Evolutionary conservation across 1,140 invertebrate genomes (phyloP).

Genomic region (Polypedilum pembai): DNA sequence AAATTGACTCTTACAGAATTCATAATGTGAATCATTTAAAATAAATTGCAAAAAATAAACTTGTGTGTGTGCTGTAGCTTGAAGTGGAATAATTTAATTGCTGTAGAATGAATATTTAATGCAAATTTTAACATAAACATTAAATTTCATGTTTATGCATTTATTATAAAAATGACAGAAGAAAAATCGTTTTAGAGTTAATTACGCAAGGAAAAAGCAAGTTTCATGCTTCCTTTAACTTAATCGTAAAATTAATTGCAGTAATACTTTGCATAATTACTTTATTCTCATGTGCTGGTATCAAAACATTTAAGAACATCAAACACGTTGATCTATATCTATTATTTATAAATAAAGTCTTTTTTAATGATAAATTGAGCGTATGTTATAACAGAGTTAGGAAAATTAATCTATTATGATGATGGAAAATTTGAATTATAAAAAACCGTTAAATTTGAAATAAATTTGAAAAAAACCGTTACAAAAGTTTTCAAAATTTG

Average conservation of each 20-base stretch:
- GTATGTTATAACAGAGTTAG: too few species aligned
- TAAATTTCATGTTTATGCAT: not conserved
- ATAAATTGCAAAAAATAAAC: too few species aligned
- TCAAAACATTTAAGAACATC: not conserved
- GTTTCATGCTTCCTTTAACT: constrained; percentile 17
- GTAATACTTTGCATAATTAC: not conserved
- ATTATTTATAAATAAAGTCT: constrained; percentile 14
- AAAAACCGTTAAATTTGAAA: too few species aligned
- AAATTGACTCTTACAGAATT: too few species aligned
- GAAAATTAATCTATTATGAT: too few species aligned
- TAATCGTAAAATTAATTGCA: not conserved
- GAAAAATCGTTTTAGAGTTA: not conserved
- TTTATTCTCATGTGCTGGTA: not conserved
- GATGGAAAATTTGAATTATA: too few species aligned
- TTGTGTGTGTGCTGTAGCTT: too few species aligned
- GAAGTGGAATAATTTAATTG: constrained; percentile 2
- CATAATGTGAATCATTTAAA: too few species aligned
- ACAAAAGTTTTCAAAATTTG: too few species aligned
- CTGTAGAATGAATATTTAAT: constrained; percentile 6
- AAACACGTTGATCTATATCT: not conserved
- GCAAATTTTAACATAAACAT: not conserved
- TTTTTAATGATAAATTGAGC: not conserved
- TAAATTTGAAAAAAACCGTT: too few species aligned
- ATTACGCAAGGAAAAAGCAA: constrained; percentile 3
- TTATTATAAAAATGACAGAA: not conserved